Evolutionary conservation across 2,797 vertebrate species (phyloP).

Genomic region (Pteronotus mesoamericanus): DNA sequence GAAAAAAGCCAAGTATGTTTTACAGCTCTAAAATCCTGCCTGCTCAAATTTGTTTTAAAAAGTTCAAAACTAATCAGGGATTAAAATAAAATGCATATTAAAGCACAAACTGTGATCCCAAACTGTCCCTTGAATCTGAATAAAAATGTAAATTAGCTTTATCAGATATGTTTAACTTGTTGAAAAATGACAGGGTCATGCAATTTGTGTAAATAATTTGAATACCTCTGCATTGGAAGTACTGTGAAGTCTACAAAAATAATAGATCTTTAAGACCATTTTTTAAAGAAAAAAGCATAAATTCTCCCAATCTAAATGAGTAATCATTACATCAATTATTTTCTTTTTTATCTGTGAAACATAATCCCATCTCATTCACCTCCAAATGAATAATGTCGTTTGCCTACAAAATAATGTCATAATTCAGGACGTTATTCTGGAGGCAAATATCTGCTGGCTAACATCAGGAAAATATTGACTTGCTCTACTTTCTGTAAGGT

Average conservation of each 20-base stretch:
- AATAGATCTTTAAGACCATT: background rate
- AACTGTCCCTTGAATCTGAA: conserved; percentile 26
- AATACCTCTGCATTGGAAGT: background rate
- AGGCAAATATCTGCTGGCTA: background rate
- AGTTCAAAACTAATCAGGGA: conserved; percentile 15
- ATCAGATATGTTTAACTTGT: background rate
- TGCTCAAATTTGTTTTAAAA: background rate
- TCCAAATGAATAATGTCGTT: too few species aligned
- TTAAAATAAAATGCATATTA: conserved; percentile 47
- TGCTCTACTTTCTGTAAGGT: background rate
- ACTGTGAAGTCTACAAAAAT: background rate
- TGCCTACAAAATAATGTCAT: too few species aligned
- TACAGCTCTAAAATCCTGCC: conserved; percentile 44
- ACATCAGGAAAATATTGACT: background rate
- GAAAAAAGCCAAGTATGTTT: conserved; percentile 57
- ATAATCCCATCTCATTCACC: background rate
- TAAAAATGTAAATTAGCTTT: conserved; percentile 8
- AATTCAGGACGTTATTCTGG: background rate
- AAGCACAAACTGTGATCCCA: background rate
- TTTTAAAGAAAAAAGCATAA: background rate
- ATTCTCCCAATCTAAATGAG: background rate
- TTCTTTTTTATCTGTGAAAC: background rate
- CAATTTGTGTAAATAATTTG: background rate
- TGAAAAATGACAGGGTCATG: background rate
- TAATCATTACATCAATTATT: background rate